A percentile compares a stretch with the other conserved stretches of the same genome.
These are phyloP conservation scores for Pantherophis alleghaniensis DNA, from an alignment of 2,797 vertebrate species.

Conservation along the genomic window DNA sequence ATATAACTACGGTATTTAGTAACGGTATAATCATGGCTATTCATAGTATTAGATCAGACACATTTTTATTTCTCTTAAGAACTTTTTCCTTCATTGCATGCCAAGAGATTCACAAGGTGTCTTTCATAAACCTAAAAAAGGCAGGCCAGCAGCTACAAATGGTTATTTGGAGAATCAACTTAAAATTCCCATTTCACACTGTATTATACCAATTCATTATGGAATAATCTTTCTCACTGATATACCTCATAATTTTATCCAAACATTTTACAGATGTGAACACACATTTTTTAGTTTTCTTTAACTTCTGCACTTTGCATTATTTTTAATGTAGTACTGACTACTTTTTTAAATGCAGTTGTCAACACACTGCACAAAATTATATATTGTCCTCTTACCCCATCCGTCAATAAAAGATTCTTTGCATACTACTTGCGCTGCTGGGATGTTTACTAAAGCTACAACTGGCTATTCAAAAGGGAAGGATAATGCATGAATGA, in stretches of 20 bases:
- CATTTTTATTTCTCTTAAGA: neutral
- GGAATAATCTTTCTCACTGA: neutral
- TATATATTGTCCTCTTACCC: neutral
- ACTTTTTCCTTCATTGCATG: neutral
- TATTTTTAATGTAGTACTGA: neutral
- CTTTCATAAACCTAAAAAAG: neutral
- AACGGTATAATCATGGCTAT: neutral
- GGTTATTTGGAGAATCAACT: neutral
- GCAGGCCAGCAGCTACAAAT: neutral
- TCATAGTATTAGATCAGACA: neutral
- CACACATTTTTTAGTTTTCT: neutral
- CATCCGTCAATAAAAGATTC: neutral
- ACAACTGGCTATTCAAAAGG: neutral
- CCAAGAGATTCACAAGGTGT: neutral
- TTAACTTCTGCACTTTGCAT: neutral
- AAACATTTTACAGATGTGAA: neutral
- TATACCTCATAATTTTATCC: neutral
- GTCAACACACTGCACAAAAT: neutral
- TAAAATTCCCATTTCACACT: neutral
- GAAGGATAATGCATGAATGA: neutral
- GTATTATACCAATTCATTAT: neutral
- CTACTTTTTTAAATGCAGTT: neutral
- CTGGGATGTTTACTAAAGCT: neutral
- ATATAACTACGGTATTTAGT: neutral
- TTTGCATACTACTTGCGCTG: neutral